phyloP scores from a whole-genome alignment of 2,113 vertebrate species.

The Rhinoptilus africanus region DNA sequence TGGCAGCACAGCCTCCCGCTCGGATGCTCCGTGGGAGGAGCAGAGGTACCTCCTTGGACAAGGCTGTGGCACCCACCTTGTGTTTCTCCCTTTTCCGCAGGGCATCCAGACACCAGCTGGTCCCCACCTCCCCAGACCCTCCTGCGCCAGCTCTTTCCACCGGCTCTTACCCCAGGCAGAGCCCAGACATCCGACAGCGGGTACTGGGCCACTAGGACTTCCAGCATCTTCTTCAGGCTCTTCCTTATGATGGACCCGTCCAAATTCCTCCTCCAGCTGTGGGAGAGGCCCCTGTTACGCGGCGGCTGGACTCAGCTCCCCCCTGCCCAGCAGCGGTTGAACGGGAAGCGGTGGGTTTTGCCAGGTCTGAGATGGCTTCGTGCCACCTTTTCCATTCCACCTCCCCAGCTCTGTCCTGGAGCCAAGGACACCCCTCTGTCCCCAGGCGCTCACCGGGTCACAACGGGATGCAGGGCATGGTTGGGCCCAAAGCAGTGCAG shows the following conservation, averaged over 20 bases:
- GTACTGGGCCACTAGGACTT: slow-evolving; percentile 80
- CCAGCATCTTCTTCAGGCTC: slow-evolving; percentile 77
- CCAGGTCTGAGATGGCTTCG: neutral
- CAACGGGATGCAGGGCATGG: slow-evolving; percentile 77
- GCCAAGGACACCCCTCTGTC: neutral
- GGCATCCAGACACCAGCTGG: neutral
- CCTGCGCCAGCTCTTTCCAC: neutral
- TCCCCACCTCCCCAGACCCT: neutral
- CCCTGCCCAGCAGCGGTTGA: neutral
- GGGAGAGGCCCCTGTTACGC: neutral
- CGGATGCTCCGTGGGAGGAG: neutral
- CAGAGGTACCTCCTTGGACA: neutral
- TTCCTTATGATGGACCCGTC: slow-evolving; percentile 73
- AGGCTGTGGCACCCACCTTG: accelerated
- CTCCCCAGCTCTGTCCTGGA: accelerated
- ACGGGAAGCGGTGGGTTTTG: neutral
- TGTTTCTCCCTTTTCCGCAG: neutral
- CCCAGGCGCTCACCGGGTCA: slow-evolving; percentile 80
- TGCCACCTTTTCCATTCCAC: neutral
- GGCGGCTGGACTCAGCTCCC: neutral
- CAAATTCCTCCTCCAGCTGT: slow-evolving; percentile 76
- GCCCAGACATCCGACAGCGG: slow-evolving; percentile 64
- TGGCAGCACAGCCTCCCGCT: accelerated
- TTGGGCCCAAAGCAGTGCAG: slow-evolving; percentile 86
- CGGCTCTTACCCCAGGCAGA: slow-evolving; percentile 82